Evolutionary conservation across 1,140 invertebrate species (phyloP).

Genomic region (Papilio helenus): DNA sequence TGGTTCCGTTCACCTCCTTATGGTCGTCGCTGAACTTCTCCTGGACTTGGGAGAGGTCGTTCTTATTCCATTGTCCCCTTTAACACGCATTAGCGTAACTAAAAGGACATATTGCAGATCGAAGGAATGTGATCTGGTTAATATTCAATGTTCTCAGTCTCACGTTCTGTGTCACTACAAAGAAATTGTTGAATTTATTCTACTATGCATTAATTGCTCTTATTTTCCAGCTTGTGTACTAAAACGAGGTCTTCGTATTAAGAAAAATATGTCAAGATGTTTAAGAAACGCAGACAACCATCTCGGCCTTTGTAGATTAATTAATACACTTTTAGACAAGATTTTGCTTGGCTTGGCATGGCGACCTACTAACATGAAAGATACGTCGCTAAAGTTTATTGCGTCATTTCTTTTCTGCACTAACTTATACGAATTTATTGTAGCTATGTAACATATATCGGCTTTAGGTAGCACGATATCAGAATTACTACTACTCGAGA

Average conservation of each 20-base stretch:
- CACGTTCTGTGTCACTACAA: not conserved
- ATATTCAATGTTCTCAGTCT: not conserved
- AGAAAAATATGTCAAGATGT: not conserved
- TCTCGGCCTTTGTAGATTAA: not conserved
- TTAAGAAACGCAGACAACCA: not conserved
- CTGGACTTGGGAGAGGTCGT: too few species aligned
- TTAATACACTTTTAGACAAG: conserved; percentile 8
- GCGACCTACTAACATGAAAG: conserved; percentile 19
- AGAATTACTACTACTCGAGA: too few species aligned
- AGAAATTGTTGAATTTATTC: not conserved
- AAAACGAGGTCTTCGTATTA: not conserved
- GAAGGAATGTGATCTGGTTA: conserved; percentile 19
- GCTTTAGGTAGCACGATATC: too few species aligned
- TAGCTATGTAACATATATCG: too few species aligned
- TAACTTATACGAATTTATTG: not conserved
- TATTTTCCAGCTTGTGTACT: not conserved
- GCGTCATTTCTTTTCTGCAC: not conserved
- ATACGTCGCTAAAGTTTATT: conserved; percentile 7
- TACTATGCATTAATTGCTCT: not conserved
- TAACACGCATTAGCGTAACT: not conserved
- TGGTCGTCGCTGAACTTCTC: too few species aligned
- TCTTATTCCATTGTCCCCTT: too few species aligned
- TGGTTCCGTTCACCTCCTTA: too few species aligned
- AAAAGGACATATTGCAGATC: conserved; percentile 4
- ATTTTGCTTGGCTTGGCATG: not conserved